A percentile compares a stretch with the other conserved stretches of the same genome.
phyloP scores from a whole-genome alignment of 2,113 vertebrate species.

The Myxocyprinus asiaticus region DNA sequence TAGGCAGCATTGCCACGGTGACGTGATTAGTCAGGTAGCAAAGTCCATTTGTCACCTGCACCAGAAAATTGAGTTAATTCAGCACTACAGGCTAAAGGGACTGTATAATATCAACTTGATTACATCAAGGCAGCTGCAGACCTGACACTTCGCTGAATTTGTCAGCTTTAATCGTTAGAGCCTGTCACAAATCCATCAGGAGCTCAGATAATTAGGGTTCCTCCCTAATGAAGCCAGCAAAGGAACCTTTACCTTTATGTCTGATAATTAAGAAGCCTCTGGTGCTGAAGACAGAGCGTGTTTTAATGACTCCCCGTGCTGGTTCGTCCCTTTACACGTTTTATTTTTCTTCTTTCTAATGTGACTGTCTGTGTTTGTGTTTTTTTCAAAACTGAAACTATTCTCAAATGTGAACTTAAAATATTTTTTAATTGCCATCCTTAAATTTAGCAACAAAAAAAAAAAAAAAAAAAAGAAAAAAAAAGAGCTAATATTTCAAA shows the following conservation, averaged over 20 bases:
- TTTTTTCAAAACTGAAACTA: no score
- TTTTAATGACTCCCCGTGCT: slow-evolving; percentile 61
- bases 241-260: slow-evolving; percentile 86
- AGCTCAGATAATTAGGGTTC: slow-evolving; percentile 99
- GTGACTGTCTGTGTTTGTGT: not conserved
- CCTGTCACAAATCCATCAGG: slow-evolving; percentile 99
- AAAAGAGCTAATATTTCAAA: no score
- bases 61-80: slow-evolving; percentile 97
- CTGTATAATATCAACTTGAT: slow-evolving; percentile 99
- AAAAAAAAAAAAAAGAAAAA: no score
- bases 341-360: not conserved
- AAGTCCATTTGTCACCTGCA: slow-evolving; percentile 99
- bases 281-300: slow-evolving; percentile 60
- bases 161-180: slow-evolving; percentile 98
- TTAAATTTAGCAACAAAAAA: no score
- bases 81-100: slow-evolving; percentile 87
- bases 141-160: slow-evolving; percentile 99
- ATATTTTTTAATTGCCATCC: not conserved
- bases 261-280: slow-evolving; percentile 95
- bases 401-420: not conserved
- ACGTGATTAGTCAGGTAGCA: slow-evolving; percentile 99
- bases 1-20: slow-evolving; percentile 96
- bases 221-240: slow-evolving; percentile 93
- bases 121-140: slow-evolving; percentile 97
- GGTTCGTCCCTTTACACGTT: slow-evolving; percentile 17